Evolutionary conservation across 2,888 invertebrate species (phyloP).

Genomic region (Noctuana brunneofusca): DNA sequence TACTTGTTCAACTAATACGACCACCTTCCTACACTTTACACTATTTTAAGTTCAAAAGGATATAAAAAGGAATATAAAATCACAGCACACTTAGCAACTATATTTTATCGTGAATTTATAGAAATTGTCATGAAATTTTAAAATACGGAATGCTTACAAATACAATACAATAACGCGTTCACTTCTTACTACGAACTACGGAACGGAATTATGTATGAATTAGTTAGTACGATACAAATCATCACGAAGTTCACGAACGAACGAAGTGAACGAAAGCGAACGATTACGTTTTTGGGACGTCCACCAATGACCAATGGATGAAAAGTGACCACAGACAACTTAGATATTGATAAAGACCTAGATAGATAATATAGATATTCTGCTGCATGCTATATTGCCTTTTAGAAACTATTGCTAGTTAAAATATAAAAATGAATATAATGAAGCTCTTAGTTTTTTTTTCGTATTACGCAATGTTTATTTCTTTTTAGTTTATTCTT

Average conservation of each 20-base stretch:
- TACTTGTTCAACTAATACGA: slow-evolving; percentile 38
- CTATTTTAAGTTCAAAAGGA: slow-evolving; percentile 47
- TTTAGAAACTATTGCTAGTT: too few species aligned
- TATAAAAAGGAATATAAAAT: slow-evolving; percentile 48
- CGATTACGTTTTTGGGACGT: too few species aligned
- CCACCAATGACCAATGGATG: too few species aligned
- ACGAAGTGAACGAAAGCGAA: too few species aligned
- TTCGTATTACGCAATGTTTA: too few species aligned
- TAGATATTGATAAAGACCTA: too few species aligned
- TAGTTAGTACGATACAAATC: not conserved
- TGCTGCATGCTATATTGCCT: not conserved
- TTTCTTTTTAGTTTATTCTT: too few species aligned
- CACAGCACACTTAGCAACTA: slow-evolving; percentile 49
- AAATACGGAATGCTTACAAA: slow-evolving; percentile 36
- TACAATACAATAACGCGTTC: slow-evolving; percentile 38
- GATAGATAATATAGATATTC: too few species aligned
- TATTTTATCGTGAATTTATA: slow-evolving; percentile 38
- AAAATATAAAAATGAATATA: too few species aligned
- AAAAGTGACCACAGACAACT: too few species aligned
- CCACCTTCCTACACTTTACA: slow-evolving; percentile 63
- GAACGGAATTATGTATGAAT: not conserved
- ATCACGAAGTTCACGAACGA: too few species aligned
- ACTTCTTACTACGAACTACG: slow-evolving; percentile 35
- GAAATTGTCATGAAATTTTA: slow-evolving; percentile 41
- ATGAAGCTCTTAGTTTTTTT: too few species aligned